These are phyloP conservation scores for Sciurus niger DNA, from an alignment of 2,113 vertebrate genomes.

Conservation along the genomic window DNA sequence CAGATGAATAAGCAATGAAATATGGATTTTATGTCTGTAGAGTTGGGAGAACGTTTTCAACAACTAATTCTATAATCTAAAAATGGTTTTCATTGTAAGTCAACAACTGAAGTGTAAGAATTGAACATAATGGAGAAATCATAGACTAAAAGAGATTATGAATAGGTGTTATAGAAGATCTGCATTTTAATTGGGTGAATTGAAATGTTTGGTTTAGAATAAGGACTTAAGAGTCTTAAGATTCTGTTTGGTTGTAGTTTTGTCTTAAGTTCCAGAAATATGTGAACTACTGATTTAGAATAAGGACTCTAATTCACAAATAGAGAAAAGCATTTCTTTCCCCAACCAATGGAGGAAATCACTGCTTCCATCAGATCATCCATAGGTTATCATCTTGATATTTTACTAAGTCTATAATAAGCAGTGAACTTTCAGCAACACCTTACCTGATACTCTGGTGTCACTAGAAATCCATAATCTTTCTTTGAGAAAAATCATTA, in stretches of 20 bases:
- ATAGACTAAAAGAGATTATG: background rate
- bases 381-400: background rate
- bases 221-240: too few relatives aligned
- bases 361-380: background rate
- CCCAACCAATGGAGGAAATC: background rate
- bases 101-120: background rate
- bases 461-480: background rate
- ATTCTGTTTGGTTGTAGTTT: background rate
- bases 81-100: constrained; percentile 4
- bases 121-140: constrained; percentile 30
- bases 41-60: background rate
- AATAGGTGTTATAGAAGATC: background rate
- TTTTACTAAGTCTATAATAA: background rate
- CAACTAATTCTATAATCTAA: constrained; percentile 48
- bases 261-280: constrained; percentile 42
- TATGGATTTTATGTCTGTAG: constrained; percentile 11
- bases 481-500: background rate
- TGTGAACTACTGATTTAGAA: background rate
- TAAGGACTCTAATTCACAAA: background rate
- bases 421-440: background rate
- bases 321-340: background rate
- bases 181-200: background rate
- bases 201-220: background rate
- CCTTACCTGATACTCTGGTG: background rate
- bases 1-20: background rate